phyloP scores from a whole-genome alignment of 2,113 vertebrate species.

The Odocoileus virginianus region DNA sequence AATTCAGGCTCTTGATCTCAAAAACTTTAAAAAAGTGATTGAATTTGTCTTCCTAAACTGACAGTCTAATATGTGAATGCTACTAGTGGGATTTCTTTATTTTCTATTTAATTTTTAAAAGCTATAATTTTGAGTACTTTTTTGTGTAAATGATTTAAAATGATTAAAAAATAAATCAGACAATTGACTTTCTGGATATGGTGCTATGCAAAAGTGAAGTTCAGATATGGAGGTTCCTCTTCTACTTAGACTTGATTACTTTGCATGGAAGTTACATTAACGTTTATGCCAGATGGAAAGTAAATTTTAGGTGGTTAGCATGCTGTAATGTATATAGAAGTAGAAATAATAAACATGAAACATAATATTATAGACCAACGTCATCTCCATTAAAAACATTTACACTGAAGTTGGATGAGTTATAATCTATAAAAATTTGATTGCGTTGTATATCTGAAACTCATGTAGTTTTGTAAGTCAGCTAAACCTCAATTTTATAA shows the following conservation, averaged over 20 bases:
- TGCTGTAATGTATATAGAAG: background rate
- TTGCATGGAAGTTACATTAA: background rate
- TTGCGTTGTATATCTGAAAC: background rate
- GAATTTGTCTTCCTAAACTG: background rate
- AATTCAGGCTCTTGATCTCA: background rate
- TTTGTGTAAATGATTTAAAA: background rate
- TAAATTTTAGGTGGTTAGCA: background rate
- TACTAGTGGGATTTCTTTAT: background rate
- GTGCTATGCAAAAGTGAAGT: background rate
- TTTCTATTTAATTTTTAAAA: background rate
- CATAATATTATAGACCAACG: background rate
- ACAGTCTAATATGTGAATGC: background rate
- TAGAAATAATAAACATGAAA: background rate
- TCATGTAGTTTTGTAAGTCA: background rate
- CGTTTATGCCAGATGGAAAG: background rate
- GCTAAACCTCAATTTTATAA: background rate
- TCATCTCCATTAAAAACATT: background rate
- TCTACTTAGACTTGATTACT: background rate
- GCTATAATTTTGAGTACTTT: background rate
- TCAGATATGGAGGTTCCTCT: background rate
- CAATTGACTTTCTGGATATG: background rate
- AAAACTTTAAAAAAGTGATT: background rate
- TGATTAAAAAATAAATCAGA: background rate
- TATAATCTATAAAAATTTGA: background rate
- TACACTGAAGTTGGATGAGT: background rate